Conservation (phyloP, 2,113 vertebrate species). For the Channa argus region DNA sequence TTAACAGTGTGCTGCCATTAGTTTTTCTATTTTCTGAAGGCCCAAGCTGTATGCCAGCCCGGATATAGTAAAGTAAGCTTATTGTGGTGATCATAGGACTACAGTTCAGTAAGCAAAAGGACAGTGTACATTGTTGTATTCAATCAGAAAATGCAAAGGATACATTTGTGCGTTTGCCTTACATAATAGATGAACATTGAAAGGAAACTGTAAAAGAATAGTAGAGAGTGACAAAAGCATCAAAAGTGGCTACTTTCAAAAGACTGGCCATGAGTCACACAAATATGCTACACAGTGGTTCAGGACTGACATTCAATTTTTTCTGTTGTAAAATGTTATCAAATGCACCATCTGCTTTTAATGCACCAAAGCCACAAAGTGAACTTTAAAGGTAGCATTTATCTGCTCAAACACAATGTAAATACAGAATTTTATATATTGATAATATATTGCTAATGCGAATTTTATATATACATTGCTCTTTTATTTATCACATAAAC, state of each 20-base stretch:
- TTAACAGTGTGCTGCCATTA: slow-evolving; percentile 73
- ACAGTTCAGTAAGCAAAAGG: slow-evolving; percentile 67
- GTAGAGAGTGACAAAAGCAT: slow-evolving; percentile 67
- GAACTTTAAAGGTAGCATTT: slow-evolving; percentile 15
- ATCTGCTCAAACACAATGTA: slow-evolving; percentile 11
- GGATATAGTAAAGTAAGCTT: slow-evolving; percentile 75
- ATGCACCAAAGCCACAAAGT: background rate
- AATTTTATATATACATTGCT: background rate
- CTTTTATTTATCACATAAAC: slow-evolving; percentile 7
- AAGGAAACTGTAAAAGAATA: slow-evolving; percentile 79
- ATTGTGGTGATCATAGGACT: slow-evolving; percentile 76
- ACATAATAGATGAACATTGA: slow-evolving; percentile 66
- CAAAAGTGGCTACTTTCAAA: slow-evolving; percentile 66
- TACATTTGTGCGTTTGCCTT: slow-evolving; percentile 75
- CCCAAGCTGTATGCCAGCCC: slow-evolving; percentile 71
- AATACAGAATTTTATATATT: no score
- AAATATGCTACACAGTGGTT: slow-evolving; percentile 55
- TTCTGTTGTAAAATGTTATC: slow-evolving; percentile 19
- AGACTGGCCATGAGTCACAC: slow-evolving; percentile 62
- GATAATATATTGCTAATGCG: no score
- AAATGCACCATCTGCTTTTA: slow-evolving; percentile 32
- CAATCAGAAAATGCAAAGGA: slow-evolving; percentile 76
- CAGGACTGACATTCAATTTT: slow-evolving; percentile 17
- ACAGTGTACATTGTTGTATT: slow-evolving; percentile 74
- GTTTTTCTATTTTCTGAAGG: slow-evolving; percentile 76